These are phyloP conservation scores for Vulpes vulpes DNA, from an alignment of 2,113 vertebrate genomes.

Conservation along the genomic window DNA sequence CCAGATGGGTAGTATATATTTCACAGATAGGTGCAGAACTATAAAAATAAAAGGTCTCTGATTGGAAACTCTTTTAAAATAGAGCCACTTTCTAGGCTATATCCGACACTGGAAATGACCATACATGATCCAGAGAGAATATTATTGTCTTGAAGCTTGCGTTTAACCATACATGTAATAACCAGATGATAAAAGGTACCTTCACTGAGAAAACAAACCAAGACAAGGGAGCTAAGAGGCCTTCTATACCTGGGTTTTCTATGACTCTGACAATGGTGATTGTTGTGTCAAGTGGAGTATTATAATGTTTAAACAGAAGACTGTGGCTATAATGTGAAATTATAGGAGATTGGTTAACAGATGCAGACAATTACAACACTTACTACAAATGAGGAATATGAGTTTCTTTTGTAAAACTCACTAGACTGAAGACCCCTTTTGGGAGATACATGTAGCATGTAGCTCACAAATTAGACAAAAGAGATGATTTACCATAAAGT, in stretches of 20 bases:
- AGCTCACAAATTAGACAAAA: neutral
- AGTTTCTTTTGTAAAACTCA: neutral
- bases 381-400: conserved; percentile 6
- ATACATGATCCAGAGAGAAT: neutral
- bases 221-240: neutral
- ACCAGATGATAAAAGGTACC: conserved; percentile 7
- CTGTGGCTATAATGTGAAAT: conserved; percentile 15
- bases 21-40: neutral
- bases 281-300: neutral
- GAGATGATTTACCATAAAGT: neutral
- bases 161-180: conserved; percentile 4
- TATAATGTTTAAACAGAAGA: conserved; percentile 55
- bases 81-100: neutral
- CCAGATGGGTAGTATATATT: neutral
- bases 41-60: neutral
- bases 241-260: conserved; percentile 18
- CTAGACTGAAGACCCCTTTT: neutral
- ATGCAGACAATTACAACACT: neutral
- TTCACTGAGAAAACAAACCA: neutral
- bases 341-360: conserved; percentile 41
- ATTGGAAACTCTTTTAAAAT: conserved; percentile 23
- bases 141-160: neutral
- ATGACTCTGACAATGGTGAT: conserved; percentile 35
- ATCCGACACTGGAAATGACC: neutral
- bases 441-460: neutral